Conservation (phyloP, 2,888 invertebrate genomes). For the Trissolcus japonicus region DNA sequence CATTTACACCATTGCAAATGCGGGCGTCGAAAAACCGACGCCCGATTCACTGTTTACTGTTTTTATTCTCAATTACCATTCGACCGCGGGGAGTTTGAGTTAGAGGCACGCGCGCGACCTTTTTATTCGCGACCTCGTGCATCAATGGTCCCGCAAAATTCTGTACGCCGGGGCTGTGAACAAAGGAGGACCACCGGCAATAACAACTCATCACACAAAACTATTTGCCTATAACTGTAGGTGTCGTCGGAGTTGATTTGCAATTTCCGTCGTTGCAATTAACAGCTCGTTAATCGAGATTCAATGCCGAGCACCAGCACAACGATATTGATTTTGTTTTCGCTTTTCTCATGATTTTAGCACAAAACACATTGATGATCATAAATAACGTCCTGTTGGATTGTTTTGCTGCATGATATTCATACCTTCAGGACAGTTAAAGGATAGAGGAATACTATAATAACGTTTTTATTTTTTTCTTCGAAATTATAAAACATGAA, state of each 20-base stretch:
- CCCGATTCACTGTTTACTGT: neutral
- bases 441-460: too few relatives aligned
- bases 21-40: neutral
- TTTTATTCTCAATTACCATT: neutral
- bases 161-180: neutral
- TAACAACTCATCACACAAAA: constrained; percentile 43
- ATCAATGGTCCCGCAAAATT: neutral
- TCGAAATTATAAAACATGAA: too few relatives aligned
- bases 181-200: constrained; percentile 26
- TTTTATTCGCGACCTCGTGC: neutral
- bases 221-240: constrained; percentile 39
- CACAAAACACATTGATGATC: constrained; percentile 4
- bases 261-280: constrained; percentile 45
- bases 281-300: constrained; percentile 43
- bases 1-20: neutral
- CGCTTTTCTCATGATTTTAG: neutral
- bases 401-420: constrained; percentile 5
- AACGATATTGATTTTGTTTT: constrained; percentile 28
- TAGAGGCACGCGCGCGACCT: neutral
- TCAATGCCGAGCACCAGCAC: constrained; percentile 27
- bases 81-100: neutral
- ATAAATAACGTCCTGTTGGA: neutral
- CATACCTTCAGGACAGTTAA: neutral
- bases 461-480: too few relatives aligned
- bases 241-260: constrained; percentile 48